A percentile compares a stretch with the other conserved stretches of the same genome.
phyloP scores from a whole-genome alignment of 2,797 vertebrate genomes.

The Spheniscus humboldti region DNA sequence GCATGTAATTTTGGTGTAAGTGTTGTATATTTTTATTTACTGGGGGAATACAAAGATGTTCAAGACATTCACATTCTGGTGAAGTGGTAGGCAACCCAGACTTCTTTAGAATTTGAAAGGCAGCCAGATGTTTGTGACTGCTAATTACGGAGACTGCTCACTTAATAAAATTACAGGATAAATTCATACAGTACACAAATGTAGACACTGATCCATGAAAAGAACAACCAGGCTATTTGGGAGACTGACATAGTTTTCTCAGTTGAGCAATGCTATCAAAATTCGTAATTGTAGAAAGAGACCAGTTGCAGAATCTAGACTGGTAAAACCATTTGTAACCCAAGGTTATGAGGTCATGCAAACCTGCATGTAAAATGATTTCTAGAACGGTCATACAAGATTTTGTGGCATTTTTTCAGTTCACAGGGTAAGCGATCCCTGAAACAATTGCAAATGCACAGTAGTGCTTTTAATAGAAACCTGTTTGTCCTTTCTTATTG shows the following conservation, averaged over 20 bases:
- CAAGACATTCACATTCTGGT: background rate
- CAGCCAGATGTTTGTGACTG: background rate
- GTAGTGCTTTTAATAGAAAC: background rate
- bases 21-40: background rate
- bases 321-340: background rate
- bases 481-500: background rate
- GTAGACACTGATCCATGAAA: background rate
- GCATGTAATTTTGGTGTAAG: background rate
- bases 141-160: background rate
- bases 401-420: background rate
- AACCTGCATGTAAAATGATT: background rate
- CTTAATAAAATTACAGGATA: slow-evolving; percentile 25
- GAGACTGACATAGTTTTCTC: background rate
- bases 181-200: background rate
- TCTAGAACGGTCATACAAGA: background rate
- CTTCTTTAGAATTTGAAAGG: slow-evolving; percentile 26
- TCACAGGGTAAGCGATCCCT: background rate
- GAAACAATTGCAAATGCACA: background rate
- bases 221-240: background rate
- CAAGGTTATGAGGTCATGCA: background rate
- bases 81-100: background rate
- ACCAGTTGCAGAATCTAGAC: background rate
- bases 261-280: background rate
- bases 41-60: background rate
- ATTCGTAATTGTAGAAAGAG: background rate